Conservation (phyloP, 2,888 invertebrate genomes). For the Lamproptera curius region DNA sequence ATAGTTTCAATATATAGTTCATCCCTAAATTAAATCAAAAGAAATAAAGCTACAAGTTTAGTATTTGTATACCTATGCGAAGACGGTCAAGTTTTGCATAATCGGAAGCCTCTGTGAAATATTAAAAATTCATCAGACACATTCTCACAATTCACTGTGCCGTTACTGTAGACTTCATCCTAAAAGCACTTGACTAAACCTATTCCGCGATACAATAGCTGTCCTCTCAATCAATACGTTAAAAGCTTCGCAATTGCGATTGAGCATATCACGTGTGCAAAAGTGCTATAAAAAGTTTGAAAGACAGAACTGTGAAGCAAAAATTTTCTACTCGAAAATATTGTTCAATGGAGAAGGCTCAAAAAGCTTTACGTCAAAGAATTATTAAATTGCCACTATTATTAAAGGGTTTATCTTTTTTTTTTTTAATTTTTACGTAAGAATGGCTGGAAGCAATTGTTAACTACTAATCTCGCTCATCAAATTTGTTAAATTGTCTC, state of each 20-base stretch:
- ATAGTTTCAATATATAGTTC: no score
- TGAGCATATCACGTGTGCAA: background rate
- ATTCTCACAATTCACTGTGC: no score
- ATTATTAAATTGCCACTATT: background rate
- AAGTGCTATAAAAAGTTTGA: background rate
- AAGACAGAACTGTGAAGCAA: background rate
- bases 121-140: no score
- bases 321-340: background rate
- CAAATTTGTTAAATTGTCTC: background rate
- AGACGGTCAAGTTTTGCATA: no score
- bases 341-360: background rate
- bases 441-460: background rate
- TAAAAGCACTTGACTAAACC: slow-evolving; percentile 33
- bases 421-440: background rate
- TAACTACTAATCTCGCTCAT: background rate
- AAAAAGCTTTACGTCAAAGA: background rate
- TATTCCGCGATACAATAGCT: slow-evolving; percentile 34
- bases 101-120: no score
- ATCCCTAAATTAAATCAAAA: no score
- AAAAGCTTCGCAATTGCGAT: slow-evolving; percentile 21
- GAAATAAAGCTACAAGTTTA: no score
- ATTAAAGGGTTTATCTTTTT: background rate
- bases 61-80: no score
- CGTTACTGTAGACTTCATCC: no score
- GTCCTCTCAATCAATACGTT: slow-evolving; percentile 42